Percentiles rank a stretch among this genome's conserved stretches.
phyloP scores from a whole-genome alignment of 2,797 vertebrate species.

The Leptatherina wallacei region DNA sequence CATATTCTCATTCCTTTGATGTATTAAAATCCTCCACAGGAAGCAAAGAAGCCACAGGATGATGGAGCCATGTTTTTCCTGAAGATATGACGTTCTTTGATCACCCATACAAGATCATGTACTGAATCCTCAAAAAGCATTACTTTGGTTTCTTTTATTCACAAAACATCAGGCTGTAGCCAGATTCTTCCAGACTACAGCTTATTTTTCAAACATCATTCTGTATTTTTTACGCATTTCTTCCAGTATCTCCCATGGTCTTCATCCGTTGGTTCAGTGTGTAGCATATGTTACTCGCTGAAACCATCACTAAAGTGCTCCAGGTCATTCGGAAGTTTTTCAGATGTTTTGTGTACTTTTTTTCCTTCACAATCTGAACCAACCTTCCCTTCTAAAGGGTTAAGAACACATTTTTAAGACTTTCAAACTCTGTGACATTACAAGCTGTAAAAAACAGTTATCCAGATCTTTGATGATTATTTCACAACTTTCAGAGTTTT shows the following conservation, averaged over 20 bases:
- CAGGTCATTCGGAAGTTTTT: slow-evolving; percentile 1
- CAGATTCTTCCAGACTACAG: not conserved
- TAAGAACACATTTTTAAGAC: not conserved
- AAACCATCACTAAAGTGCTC: not conserved
- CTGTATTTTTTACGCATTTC: not conserved
- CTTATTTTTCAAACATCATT: not conserved
- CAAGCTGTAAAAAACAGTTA: not conserved
- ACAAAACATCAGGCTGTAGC: not conserved
- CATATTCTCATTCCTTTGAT: too few relatives aligned
- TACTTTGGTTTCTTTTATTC: not conserved
- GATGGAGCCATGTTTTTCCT: too few relatives aligned
- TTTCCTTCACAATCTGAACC: not conserved
- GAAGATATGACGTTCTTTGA: too few relatives aligned
- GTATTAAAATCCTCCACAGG: too few relatives aligned
- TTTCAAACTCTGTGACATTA: not conserved
- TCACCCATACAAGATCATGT: too few relatives aligned
- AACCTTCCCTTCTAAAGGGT: not conserved
- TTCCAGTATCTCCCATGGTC: not conserved
- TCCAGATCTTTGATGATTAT: not conserved
- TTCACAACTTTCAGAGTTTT: not conserved
- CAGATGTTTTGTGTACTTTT: not conserved
- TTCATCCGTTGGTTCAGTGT: not conserved
- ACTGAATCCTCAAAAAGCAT: not conserved
- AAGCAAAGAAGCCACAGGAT: too few relatives aligned
- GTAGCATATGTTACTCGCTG: too few relatives aligned